Conservation (phyloP, 2,888 invertebrate genomes). For the Marasmarcha lunaedactyla region DNA sequence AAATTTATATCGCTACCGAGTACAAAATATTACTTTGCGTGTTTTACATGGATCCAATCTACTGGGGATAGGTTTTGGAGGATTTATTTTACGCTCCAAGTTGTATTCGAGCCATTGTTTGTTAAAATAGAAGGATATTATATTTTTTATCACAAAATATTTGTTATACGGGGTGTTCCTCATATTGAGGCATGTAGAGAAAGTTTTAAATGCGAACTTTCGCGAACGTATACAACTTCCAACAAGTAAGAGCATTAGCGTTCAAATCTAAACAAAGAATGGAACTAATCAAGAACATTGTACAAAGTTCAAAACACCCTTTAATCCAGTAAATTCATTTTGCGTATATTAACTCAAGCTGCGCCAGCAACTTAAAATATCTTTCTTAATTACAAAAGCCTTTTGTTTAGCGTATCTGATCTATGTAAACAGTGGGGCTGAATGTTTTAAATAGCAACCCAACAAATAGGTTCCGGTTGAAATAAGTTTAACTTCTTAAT, state of each 20-base stretch:
- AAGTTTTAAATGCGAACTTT: too few relatives aligned
- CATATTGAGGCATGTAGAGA: too few relatives aligned
- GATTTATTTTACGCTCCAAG: too few relatives aligned
- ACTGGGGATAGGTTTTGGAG: not conserved
- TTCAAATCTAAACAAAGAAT: not conserved
- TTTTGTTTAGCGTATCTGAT: conserved; percentile 69
- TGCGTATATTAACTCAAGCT: conserved; percentile 63
- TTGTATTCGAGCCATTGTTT: too few relatives aligned
- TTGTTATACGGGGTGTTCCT: too few relatives aligned
- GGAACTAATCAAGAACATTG: conserved; percentile 11
- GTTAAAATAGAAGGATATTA: too few relatives aligned
- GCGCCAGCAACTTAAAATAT: conserved; percentile 64
- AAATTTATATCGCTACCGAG: conserved; percentile 55
- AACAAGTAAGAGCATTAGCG: too few relatives aligned
- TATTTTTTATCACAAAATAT: too few relatives aligned
- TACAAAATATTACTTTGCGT: conserved; percentile 55
- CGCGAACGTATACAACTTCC: too few relatives aligned
- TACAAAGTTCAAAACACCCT: conserved; percentile 52
- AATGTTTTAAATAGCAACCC: conserved; percentile 67
- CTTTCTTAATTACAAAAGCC: conserved; percentile 70
- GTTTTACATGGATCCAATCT: conserved; percentile 26
- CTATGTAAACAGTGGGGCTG: conserved; percentile 67
- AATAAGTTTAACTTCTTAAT: conserved; percentile 59
- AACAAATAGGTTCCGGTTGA: conserved; percentile 64
- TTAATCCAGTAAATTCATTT: conserved; percentile 61